phyloP scores from a whole-genome alignment of 92 coral and sea anemone species.

The Micromussa lordhowensis region DNA sequence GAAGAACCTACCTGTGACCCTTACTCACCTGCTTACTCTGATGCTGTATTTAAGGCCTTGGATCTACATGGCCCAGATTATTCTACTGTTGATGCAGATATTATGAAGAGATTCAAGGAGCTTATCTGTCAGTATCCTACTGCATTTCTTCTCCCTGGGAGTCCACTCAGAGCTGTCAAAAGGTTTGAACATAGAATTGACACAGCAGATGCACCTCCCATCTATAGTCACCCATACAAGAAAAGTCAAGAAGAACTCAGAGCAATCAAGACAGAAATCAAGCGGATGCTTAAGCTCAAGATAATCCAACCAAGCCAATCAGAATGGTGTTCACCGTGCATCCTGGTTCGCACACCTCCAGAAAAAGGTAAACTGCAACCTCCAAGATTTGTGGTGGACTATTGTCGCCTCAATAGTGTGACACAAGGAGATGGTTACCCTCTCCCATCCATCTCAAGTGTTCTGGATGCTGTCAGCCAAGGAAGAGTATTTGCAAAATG shows the following conservation, averaged over 20 bases:
- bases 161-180: slow-evolving; percentile 42
- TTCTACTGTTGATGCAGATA: slow-evolving; percentile 49
- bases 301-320: slow-evolving; percentile 67
- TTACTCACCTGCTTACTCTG: slow-evolving; percentile 3
- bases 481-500: too few species aligned
- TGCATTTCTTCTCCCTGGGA: slow-evolving; percentile 45
- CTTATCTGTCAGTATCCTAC: slow-evolving; percentile 45
- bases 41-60: too few species aligned
- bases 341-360: slow-evolving; percentile 42
- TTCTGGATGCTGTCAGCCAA: slow-evolving; percentile 9
- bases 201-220: slow-evolving; percentile 56
- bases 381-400: slow-evolving; percentile 70
- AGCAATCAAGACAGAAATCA: slow-evolving; percentile 62
- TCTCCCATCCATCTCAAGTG: slow-evolving; percentile 47
- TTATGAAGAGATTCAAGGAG: slow-evolving; percentile 49
- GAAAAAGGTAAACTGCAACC: slow-evolving; percentile 63
- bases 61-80: too few species aligned
- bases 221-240: slow-evolving; percentile 51
- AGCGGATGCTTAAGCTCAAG: slow-evolving; percentile 63
- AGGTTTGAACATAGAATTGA: slow-evolving; percentile 59
- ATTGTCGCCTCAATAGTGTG: slow-evolving; percentile 58
- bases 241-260: slow-evolving; percentile 58
- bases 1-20: too few species aligned
- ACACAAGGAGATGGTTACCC: slow-evolving; percentile 64
- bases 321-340: slow-evolving; percentile 69